Evolutionary conservation across 2,797 vertebrate species (phyloP).

Genomic region (Hippoglossus hippoglossus): DNA sequence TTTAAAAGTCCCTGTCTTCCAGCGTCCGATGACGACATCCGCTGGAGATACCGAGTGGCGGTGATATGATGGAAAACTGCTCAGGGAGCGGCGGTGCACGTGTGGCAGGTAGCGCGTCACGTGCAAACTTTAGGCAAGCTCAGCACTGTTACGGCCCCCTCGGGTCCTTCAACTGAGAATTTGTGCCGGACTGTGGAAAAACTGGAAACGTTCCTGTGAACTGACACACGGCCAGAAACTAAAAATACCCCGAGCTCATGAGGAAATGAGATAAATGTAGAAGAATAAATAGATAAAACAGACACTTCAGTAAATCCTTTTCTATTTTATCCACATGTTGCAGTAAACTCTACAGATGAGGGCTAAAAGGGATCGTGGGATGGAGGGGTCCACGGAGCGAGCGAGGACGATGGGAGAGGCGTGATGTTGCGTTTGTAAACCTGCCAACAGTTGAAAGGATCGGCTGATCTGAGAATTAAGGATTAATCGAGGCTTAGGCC

Average conservation of each 20-base stretch:
- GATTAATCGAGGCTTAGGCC: slow-evolving; percentile 65
- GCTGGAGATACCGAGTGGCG: background rate
- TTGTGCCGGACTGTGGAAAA: slow-evolving; percentile 7
- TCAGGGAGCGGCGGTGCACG: background rate
- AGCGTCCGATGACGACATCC: slow-evolving; percentile 16
- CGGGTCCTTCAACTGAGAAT: background rate
- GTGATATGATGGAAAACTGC: slow-evolving; percentile 30
- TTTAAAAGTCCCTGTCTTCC: slow-evolving; percentile 38
- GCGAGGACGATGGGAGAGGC: slow-evolving; percentile 28
- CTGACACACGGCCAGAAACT: slow-evolving; percentile 4
- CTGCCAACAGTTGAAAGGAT: slow-evolving; percentile 57
- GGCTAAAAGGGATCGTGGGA: background rate
- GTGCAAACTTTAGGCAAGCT: slow-evolving; percentile 4
- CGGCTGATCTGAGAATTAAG: slow-evolving; percentile 57
- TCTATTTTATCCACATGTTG: background rate
- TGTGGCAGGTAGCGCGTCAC: slow-evolving; percentile 10
- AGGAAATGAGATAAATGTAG: too few relatives aligned
- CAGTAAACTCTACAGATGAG: background rate
- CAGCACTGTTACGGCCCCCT: background rate
- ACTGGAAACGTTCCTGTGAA: slow-evolving; percentile 6
- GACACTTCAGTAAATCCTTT: background rate
- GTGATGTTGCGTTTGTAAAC: slow-evolving; percentile 58
- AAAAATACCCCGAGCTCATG: background rate
- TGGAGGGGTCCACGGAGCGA: background rate
- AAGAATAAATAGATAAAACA: too few relatives aligned